Evolutionary conservation across 2,888 invertebrate genomes (phyloP), one percentile per base, ranked within the genome.

Genomic region (Temnothorax rugatulus): DNA sequence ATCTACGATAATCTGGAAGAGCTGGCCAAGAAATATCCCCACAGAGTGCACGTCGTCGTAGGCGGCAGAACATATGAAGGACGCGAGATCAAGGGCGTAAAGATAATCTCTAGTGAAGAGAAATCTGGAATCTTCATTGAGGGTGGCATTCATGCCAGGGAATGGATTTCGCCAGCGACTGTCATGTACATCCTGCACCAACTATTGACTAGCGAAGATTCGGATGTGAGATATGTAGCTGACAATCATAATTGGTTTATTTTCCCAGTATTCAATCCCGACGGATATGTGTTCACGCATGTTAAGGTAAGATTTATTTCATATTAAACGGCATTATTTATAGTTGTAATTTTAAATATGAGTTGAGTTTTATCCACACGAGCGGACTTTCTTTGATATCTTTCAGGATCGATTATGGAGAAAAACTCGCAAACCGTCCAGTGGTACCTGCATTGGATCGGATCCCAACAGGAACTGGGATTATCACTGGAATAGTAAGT

Each of bases 401-500:
- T 61, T 59, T 4, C 4, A 61, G 61, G 18, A 61, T 1, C 18
- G 61, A 34, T 34, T 61, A 18, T 61, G 61, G 61, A 34, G 0
- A 4, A 61, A 61, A 61, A 34, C 15, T 61, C 61, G 2, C 4
- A 34, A 61, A 61, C 34, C 34, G 2, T 34, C 4, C 13, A 29
- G 8, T 29, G 2, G 8, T 61, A 9, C 3, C 4, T 61, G 61
- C 9, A 18, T 34, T 18, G 61, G 61, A 18, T 18, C 34, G 13
- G 34, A 61, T 18, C 61, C 0, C 4, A 61, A 61, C 34, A 61
- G 34, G 18, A 61, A 61, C 9, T 61, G 61, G 61, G 34, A 18
- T 61, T 61, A 34, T 18, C 8, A 1, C 3, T 61, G 61, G 61
- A 34, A 61, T 61, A 61, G 61, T 61, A 61, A 61, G 61, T 34